Evolutionary conservation across 2,113 vertebrate species (phyloP).

Genomic region (Leucoraja erinaceus): DNA sequence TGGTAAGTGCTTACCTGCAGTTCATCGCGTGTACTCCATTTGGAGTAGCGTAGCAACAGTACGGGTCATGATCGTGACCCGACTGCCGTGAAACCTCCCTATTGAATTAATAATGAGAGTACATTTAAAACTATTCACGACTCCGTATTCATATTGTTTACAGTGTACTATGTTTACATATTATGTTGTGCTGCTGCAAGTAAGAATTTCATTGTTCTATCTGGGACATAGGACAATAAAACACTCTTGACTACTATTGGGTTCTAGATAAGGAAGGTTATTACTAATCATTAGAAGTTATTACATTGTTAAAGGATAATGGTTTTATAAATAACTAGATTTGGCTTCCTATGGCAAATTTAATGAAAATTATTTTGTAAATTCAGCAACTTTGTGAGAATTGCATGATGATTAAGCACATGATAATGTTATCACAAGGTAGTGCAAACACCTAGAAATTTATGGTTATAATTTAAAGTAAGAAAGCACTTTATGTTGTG

Average conservation of each 20-base stretch:
- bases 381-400: neutral
- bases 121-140: neutral
- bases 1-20: no score
- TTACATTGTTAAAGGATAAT: neutral
- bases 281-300: neutral
- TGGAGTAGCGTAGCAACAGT: no score
- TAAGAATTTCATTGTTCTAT: no score
- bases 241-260: no score
- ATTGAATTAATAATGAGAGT: neutral
- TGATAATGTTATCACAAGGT: neutral
- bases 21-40: no score
- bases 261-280: no score
- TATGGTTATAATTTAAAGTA: neutral
- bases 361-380: slow-evolving; percentile 1
- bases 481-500: no score
- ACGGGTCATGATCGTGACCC: no score
- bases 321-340: neutral
- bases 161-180: no score
- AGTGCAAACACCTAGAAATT: neutral
- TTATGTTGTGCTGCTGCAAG: no score
- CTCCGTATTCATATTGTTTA: neutral
- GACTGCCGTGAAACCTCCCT: no score
- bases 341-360: neutral
- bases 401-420: neutral
- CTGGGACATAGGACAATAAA: no score